Evolutionary conservation across 2,113 vertebrate species (phyloP).

Genomic region (Beaufortia kweichowensis): DNA sequence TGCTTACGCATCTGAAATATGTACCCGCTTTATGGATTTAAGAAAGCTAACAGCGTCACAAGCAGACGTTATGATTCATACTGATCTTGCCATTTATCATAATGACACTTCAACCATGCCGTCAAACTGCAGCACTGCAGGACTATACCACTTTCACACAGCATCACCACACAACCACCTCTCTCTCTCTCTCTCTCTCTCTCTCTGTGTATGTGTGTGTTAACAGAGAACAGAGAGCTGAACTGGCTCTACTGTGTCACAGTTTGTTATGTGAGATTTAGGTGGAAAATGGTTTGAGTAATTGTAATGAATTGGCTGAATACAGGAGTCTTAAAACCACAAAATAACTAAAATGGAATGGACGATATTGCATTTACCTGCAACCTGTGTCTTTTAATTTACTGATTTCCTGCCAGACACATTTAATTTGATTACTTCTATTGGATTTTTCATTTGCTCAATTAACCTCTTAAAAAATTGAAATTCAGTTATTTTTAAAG

Average conservation of each 20-base stretch:
- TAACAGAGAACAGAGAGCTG: not conserved
- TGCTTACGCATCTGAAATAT: not conserved
- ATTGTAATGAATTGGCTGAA: not conserved
- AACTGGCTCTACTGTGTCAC: not conserved
- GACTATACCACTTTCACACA: conserved; percentile 5
- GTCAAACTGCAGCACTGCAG: conserved; percentile 51
- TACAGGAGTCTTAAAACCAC: too few species aligned
- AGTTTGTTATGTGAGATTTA: not conserved
- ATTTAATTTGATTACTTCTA: too few species aligned
- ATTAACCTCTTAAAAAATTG: too few species aligned
- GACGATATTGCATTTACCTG: not conserved
- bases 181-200: not conserved
- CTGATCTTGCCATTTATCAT: conserved; percentile 50
- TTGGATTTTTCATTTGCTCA: too few species aligned
- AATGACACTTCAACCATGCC: conserved; percentile 39
- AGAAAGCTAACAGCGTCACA: conserved; percentile 13
- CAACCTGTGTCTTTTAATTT: too few species aligned
- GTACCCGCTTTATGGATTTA: conserved; percentile 10
- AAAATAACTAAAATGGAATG: not conserved
- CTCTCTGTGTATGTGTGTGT: not conserved
- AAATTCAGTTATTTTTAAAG: too few species aligned
- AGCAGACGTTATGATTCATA: conserved; percentile 36
- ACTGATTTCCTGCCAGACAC: too few species aligned
- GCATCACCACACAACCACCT: conserved; percentile 23
- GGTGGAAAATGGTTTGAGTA: not conserved